Evolutionary conservation across 2,113 vertebrate species (phyloP).

Genomic region (Hypanus sabinus): DNA sequence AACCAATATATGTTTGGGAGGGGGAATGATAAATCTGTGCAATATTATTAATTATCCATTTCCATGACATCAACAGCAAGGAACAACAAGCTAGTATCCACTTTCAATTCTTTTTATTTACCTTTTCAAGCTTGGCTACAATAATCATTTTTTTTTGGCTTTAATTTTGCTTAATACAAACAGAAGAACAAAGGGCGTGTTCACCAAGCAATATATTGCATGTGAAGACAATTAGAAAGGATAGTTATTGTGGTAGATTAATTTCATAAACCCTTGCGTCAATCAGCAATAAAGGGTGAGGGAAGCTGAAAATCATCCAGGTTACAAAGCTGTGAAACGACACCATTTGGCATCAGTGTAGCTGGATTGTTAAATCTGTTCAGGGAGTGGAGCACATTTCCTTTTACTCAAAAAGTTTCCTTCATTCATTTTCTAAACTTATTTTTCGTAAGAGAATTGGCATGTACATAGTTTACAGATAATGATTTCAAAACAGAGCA

Average conservation of each 20-base stretch:
- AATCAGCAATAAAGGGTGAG: not conserved
- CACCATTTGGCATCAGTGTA: not conserved
- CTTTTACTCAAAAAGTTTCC: not conserved
- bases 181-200: not conserved
- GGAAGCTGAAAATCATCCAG: not conserved
- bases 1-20: too few species aligned
- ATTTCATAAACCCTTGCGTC: not conserved
- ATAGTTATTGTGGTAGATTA: not conserved
- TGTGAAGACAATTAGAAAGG: not conserved
- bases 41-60: not conserved
- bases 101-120: constrained; percentile 4
- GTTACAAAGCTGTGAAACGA: constrained; percentile 14
- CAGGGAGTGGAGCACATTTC: not conserved
- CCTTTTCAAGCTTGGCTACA: not conserved
- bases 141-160: not conserved
- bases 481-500: not conserved
- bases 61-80: not conserved
- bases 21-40: not conserved
- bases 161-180: constrained; percentile 15
- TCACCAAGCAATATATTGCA: constrained; percentile 1
- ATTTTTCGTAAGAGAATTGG: not conserved
- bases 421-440: not conserved
- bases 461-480: not conserved
- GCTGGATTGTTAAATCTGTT: not conserved
- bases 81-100: not conserved